Evolutionary conservation across 2,113 vertebrate species (phyloP).

Genomic region (Cynocephalus volans): DNA sequence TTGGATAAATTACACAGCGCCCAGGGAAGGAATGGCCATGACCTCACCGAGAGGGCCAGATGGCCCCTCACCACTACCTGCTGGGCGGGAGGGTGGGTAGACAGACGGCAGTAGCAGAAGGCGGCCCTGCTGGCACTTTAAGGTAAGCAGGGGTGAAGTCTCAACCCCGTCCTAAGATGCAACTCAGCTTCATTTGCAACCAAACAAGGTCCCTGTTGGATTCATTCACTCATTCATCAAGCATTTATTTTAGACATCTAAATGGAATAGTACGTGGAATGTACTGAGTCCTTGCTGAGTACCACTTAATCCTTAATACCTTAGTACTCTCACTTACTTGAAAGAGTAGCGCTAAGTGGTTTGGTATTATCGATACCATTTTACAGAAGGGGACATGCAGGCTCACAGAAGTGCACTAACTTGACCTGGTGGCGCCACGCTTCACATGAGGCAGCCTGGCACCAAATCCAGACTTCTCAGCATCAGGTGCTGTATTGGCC

Average conservation of each 20-base stretch:
- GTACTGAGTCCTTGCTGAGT: neutral
- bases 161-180: neutral
- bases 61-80: neutral
- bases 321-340: neutral
- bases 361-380: neutral
- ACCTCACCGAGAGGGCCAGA: neutral
- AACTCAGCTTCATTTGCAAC: neutral
- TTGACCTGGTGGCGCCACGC: neutral
- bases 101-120: neutral
- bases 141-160: constrained; percentile 4
- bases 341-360: neutral
- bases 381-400: neutral
- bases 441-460: neutral
- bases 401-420: neutral
- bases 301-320: neutral
- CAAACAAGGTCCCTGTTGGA: neutral
- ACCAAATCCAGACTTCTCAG: neutral
- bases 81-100: rapidly evolving
- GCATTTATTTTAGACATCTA: neutral
- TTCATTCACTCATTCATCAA: neutral
- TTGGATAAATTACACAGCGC: neutral
- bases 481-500: rapidly evolving
- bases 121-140: neutral
- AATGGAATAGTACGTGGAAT: neutral
- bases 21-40: neutral